These are phyloP conservation scores for Laupala kohalensis DNA, from an alignment of 1,140 invertebrate genomes.

Conservation along the genomic window DNA sequence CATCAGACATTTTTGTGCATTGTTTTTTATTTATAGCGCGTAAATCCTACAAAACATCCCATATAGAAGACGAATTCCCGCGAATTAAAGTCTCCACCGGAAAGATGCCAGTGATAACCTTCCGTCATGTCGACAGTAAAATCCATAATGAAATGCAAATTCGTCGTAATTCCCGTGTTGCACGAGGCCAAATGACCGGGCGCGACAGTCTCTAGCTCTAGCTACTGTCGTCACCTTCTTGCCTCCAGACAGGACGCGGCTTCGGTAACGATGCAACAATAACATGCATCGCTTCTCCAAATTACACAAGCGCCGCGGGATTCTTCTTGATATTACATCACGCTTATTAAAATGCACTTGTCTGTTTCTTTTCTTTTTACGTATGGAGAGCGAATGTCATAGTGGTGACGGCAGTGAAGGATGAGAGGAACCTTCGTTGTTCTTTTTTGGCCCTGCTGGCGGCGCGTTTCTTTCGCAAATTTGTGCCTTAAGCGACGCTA, in stretches of 20 bases:
- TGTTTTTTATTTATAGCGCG: not conserved
- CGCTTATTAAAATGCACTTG: not conserved
- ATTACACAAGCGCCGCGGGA: not conserved
- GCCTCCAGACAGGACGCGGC: not conserved
- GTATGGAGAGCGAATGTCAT: not conserved
- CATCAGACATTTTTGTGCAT: not conserved
- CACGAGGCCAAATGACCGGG: not conserved
- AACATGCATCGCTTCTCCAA: not conserved
- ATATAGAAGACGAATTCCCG: not conserved
- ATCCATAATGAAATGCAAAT: not conserved
- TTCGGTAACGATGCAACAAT: not conserved
- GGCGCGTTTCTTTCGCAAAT: not conserved
- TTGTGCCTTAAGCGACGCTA: not conserved
- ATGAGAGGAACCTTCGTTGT: not conserved
- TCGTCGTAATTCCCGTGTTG: not conserved
- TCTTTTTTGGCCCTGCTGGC: not conserved
- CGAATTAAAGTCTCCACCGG: not conserved
- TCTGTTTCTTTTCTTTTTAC: not conserved
- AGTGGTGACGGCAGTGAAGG: not conserved
- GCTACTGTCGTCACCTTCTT: not conserved
- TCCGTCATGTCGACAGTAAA: not conserved
- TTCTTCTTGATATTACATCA: not conserved
- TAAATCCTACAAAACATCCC: not conserved
- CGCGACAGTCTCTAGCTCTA: not conserved
- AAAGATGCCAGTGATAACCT: not conserved